Conservation (phyloP, 2,888 invertebrate species). For the Scaeva pyrastri region DNA sequence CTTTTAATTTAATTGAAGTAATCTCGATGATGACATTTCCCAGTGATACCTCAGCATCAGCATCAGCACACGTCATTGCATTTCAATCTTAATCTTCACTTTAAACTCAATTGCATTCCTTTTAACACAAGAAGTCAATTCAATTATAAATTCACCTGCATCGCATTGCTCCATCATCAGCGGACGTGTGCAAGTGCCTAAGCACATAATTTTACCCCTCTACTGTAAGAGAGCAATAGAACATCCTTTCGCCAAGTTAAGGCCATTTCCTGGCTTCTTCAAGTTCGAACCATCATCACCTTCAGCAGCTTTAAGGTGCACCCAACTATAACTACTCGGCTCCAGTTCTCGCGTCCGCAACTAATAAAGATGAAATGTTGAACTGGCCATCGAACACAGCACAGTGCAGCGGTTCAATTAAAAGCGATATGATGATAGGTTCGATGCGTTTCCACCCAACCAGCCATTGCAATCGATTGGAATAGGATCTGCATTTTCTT, state of each 20-base stretch:
- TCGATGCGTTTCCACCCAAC: slow-evolving; percentile 62
- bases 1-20: slow-evolving; percentile 15
- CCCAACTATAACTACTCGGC: neutral
- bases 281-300: slow-evolving; percentile 64
- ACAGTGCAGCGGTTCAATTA: slow-evolving; percentile 64
- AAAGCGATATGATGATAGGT: slow-evolving; percentile 73
- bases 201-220: slow-evolving; percentile 21
- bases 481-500: slow-evolving; percentile 67
- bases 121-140: slow-evolving; percentile 54
- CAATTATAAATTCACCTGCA: slow-evolving; percentile 64
- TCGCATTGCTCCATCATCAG: slow-evolving; percentile 9
- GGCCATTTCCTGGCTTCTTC: slow-evolving; percentile 39
- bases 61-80: neutral
- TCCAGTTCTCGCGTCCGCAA: slow-evolving; percentile 36
- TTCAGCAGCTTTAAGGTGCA: slow-evolving; percentile 35
- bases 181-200: slow-evolving; percentile 44
- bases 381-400: neutral
- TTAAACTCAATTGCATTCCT: slow-evolving; percentile 33
- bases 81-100: neutral
- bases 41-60: slow-evolving; percentile 56
- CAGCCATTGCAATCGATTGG: slow-evolving; percentile 64
- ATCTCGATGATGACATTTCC: slow-evolving; percentile 50
- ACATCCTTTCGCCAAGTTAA: slow-evolving; percentile 49
- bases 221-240: neutral
- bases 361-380: slow-evolving; percentile 69